phyloP scores from a whole-genome alignment of 2,888 invertebrate genomes.

The Drosophila paranaensis region DNA sequence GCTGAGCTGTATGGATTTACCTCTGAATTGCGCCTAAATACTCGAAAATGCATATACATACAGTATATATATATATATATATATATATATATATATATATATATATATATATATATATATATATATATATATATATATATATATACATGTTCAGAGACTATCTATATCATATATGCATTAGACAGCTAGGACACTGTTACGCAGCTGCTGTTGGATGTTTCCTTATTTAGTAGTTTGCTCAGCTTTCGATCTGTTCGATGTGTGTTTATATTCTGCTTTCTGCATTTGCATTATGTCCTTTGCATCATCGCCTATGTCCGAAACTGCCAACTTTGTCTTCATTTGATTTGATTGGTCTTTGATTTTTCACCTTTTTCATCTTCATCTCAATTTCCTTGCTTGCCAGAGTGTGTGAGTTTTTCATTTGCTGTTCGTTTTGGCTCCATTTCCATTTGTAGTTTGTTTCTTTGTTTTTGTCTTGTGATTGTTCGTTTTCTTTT shows the following conservation, averaged over 20 bases:
- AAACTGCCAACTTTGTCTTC: background rate
- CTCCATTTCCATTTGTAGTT: too few relatives aligned
- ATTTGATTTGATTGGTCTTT: background rate
- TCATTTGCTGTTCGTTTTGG: background rate
- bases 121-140: background rate
- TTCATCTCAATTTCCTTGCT: background rate
- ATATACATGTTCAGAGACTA: background rate
- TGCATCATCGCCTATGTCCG: background rate
- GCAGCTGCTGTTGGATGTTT: conserved; percentile 9
- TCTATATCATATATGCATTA: background rate
- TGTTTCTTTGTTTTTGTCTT: too few relatives aligned
- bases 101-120: background rate
- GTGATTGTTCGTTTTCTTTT: too few relatives aligned
- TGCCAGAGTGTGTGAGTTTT: background rate
- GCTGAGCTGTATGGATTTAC: background rate
- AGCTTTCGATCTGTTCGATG: background rate
- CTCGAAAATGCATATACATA: background rate
- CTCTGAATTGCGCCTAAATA: conserved; percentile 3
- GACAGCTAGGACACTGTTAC: conserved; percentile 4
- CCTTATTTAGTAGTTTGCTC: background rate
- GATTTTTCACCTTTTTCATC: background rate
- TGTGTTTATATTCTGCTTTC: background rate
- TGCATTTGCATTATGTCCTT: background rate
- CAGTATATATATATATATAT: background rate
- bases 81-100: too few relatives aligned